Base-by-base conservation (phyloP, 2,797 vertebrate species). In the Smutsia gigantea region DNA sequence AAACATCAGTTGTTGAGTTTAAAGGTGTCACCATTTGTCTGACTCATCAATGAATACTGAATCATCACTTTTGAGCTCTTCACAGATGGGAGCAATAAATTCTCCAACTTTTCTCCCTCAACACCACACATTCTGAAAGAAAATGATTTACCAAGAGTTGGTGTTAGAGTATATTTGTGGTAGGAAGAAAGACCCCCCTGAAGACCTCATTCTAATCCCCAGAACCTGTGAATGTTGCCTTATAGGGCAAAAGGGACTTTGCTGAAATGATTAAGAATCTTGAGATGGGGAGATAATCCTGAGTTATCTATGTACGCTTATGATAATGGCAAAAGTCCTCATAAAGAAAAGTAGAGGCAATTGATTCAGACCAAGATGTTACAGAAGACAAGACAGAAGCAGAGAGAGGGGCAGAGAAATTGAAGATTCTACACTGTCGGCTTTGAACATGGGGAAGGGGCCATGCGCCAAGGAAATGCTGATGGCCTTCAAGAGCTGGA, bases 21-120 rank as follows among this genome's bases (percentile, higher is more conserved):
- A 74, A 94, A 75, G 55, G 19, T 71, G 23, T 29, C 51, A 64
- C 0, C 72, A n/a, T 89, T 63, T 87, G 27, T 64, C 49, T 87
- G 29, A 87, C 25, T 81, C 34, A 82, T 55, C 27, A 95, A 31
- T 72, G 95, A 90, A 93, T 46, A 75, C 2, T 59, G n/a, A 92
- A 68, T 46, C 14, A 74, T 64, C 15, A 1, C 39, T 31, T 83
- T 46, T 83, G 9, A 89, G 46, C 3, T 27, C 27, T 42, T 69
- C 42, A 74, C 46, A 64, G 21, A 61, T n/a, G 34, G 17, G 6
- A 78, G 7, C 29, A 89, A n/a, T 19, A 61, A 6, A 74, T 87
- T 68, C 21, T 23, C 7, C 18, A 87, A 21, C 4, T 85, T 74
- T 46, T 13, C 11, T 64, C 39, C 46, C 8, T 79, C 49, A 84